phyloP scores from a whole-genome alignment of 2,797 vertebrate species.

The Aselliscus stoliczkanus region DNA sequence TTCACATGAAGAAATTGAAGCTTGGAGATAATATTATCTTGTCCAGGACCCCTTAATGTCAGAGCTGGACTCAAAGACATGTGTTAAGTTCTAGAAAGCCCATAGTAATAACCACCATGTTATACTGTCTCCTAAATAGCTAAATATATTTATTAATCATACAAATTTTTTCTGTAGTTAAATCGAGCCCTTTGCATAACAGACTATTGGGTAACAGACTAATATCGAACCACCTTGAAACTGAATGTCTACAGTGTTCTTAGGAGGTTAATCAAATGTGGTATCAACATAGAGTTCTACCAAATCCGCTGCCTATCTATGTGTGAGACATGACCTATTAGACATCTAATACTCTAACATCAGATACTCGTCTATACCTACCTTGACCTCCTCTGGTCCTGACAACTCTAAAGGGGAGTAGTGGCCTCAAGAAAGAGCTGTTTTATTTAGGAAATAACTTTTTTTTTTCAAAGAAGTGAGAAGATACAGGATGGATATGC shows the following conservation, averaged over 20 bases:
- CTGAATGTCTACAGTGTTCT: neutral
- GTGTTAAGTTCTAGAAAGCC: neutral
- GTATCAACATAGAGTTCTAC: neutral
- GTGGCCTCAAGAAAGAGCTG: neutral
- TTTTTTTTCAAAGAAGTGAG: neutral
- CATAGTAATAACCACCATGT: neutral
- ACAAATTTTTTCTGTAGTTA: neutral
- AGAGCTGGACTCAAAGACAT: neutral
- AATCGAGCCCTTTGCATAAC: neutral
- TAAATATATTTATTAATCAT: neutral
- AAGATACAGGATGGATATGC: neutral
- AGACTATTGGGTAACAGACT: neutral
- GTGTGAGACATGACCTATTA: neutral
- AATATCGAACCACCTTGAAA: neutral
- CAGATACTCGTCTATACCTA: neutral
- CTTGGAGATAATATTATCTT: neutral
- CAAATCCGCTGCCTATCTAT: neutral
- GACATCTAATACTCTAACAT: neutral
- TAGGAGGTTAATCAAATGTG: neutral
- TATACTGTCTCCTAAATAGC: neutral
- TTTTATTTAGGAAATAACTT: constrained; percentile 4
- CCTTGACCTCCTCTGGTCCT: neutral
- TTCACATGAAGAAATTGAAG: neutral
- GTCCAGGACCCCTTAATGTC: neutral
- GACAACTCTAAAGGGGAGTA: neutral